Evolutionary conservation across 1,140 invertebrate genomes (phyloP).

Genomic region (Lethocerus indicus): DNA sequence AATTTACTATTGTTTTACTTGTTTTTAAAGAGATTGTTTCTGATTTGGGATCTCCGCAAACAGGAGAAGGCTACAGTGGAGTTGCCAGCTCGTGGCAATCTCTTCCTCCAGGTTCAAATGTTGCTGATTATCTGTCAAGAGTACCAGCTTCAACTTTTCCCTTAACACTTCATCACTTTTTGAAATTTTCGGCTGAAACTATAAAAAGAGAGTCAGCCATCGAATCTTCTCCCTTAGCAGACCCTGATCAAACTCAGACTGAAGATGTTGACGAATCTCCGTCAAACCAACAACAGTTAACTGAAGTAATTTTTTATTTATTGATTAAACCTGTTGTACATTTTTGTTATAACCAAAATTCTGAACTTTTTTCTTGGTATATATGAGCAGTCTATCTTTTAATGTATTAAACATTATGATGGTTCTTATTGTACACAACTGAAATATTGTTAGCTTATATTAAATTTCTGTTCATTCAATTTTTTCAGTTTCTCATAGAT

Average conservation of each 20-base stretch:
- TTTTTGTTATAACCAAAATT: no score
- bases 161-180: constrained; percentile 59
- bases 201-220: constrained; percentile 49
- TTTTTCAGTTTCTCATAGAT: no score
- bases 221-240: constrained; percentile 29
- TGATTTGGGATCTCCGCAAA: no score
- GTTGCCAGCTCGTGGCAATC: constrained; percentile 41
- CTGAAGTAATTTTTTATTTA: neutral
- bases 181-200: constrained; percentile 63
- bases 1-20: no score
- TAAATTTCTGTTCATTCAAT: no score
- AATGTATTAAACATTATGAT: no score
- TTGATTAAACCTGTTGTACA: no score
- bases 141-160: constrained; percentile 51
- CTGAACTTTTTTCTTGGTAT: neutral
- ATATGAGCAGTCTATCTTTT: no score
- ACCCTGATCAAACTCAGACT: constrained; percentile 20
- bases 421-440: no score
- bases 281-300: neutral
- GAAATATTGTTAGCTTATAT: no score
- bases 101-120: constrained; percentile 49
- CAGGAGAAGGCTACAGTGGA: no score
- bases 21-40: no score
- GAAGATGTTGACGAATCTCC: constrained; percentile 4
- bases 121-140: constrained; percentile 65